Conservation (phyloP, 2,113 vertebrate genomes). For the Mungos mungo region DNA sequence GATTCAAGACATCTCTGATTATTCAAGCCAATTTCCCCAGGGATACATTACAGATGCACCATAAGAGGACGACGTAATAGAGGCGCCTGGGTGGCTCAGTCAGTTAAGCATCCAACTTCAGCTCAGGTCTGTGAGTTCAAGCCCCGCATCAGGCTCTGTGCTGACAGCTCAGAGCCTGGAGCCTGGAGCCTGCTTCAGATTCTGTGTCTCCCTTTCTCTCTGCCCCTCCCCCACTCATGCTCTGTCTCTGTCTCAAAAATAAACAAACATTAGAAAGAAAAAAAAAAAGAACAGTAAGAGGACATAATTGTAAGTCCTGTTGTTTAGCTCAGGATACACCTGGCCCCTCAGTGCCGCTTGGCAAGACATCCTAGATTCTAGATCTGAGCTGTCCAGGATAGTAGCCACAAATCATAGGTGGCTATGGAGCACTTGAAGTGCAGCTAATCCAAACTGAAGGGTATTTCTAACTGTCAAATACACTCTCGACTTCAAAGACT, state of each 20-base stretch:
- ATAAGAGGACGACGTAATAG: neutral
- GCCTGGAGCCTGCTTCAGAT: too few species aligned
- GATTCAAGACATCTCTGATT: neutral
- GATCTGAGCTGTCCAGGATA: neutral
- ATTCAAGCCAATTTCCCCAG: neutral
- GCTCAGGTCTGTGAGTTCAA: too few species aligned
- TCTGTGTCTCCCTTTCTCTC: too few species aligned
- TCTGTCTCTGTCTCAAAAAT: too few species aligned
- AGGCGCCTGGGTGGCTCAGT: too few species aligned
- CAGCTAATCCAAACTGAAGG: neutral
- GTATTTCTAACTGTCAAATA: neutral
- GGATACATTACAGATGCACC: neutral
- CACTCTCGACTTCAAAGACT: neutral
- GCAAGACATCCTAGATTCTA: neutral
- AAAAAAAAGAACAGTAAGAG: neutral
- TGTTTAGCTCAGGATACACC: neutral
- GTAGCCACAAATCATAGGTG: neutral
- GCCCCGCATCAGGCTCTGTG: too few species aligned
- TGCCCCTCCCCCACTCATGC: too few species aligned
- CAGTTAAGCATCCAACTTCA: too few species aligned
- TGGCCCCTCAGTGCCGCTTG: neutral
- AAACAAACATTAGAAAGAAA: too few species aligned
- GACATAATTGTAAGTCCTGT: neutral
- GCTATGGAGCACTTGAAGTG: neutral
- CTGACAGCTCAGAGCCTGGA: too few species aligned